phyloP scores from a whole-genome alignment of 2,113 vertebrate genomes.

The Thalassarche chlororhynchos region DNA sequence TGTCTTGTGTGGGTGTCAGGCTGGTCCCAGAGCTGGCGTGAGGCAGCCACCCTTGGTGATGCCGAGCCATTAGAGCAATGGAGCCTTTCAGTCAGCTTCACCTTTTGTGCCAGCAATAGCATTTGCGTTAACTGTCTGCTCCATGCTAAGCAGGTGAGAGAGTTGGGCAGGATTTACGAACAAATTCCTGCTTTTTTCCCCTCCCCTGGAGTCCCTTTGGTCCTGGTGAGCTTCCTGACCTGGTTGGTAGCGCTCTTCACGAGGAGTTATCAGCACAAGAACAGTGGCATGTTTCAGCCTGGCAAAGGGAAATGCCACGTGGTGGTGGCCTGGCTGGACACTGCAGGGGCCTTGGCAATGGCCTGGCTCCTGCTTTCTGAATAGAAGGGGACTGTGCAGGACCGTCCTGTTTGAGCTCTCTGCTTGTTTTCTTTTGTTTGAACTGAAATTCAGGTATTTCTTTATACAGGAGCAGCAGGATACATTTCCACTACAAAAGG shows the following conservation, averaged over 20 bases:
- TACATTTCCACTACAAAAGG: slow-evolving; percentile 74
- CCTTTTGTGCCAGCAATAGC: background rate
- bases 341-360: background rate
- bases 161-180: background rate
- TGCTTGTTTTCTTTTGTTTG: background rate
- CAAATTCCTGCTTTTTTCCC: background rate
- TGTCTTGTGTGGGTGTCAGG: background rate
- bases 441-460: background rate
- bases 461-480: slow-evolving; percentile 82
- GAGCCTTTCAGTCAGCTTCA: background rate
- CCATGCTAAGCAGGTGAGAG: background rate
- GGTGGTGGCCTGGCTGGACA: background rate
- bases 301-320: background rate
- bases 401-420: background rate
- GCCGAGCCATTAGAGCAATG: background rate
- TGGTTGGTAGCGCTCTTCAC: background rate
- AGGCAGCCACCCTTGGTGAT: background rate
- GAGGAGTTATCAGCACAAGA: background rate
- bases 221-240: background rate
- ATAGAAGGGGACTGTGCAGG: background rate
- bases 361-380: background rate
- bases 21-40: background rate
- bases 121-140: background rate
- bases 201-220: background rate
- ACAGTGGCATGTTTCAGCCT: background rate